A percentile compares a stretch with the other conserved stretches of the same genome.
Evolutionary conservation across 2,113 vertebrate genomes (phyloP).

Genomic region (Madoqua kirkii): DNA sequence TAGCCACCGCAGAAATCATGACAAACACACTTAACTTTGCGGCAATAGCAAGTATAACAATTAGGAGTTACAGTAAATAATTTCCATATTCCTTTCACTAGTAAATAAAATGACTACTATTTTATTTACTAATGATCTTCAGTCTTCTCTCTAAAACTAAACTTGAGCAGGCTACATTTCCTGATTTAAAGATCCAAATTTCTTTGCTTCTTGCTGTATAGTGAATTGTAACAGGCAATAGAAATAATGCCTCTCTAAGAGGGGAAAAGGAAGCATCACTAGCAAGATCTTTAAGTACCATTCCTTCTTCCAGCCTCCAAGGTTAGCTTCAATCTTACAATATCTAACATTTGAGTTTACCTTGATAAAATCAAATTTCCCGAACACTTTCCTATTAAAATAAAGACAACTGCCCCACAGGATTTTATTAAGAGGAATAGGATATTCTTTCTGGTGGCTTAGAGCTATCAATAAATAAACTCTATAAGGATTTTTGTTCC

Average conservation of each 20-base stretch:
- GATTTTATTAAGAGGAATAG: conserved; percentile 5
- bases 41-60: not conserved
- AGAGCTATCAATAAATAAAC: conserved; percentile 19
- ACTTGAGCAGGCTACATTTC: not conserved
- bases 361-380: not conserved
- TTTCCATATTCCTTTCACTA: not conserved
- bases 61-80: not conserved
- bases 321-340: not conserved
- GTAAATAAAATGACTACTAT: not conserved
- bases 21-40: not conserved
- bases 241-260: accelerated
- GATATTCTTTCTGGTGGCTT: not conserved
- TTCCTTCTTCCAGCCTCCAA: not conserved
- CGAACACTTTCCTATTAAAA: not conserved
- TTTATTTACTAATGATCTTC: not conserved
- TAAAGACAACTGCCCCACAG: not conserved
- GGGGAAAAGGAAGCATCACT: too few relatives aligned
- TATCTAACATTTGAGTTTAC: not conserved
- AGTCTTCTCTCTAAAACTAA: not conserved
- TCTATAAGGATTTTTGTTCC: not conserved
- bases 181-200: not conserved
- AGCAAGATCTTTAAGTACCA: not conserved
- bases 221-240: not conserved
- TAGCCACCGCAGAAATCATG: not conserved
- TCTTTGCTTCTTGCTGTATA: not conserved